These are phyloP conservation scores for Takifugu flavidus DNA, from an alignment of 2,113 vertebrate genomes.

Conservation along the genomic window DNA sequence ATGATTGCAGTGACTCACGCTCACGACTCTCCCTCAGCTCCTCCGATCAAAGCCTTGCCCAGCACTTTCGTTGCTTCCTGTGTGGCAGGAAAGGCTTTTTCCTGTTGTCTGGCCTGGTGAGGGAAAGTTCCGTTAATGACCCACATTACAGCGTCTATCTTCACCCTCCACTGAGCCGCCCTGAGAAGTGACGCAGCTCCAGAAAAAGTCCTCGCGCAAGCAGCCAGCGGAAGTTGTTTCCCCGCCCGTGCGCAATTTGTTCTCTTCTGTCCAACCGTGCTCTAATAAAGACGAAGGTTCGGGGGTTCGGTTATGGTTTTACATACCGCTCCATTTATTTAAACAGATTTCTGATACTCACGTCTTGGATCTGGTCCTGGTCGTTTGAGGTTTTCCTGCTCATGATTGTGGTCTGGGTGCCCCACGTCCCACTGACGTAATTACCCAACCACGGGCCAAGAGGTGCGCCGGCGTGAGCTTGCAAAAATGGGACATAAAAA, in stretches of 20 bases:
- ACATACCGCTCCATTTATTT: conserved; percentile 25
- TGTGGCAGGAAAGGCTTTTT: conserved; percentile 66
- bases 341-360: conserved; percentile 24
- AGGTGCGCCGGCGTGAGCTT: conserved; percentile 37
- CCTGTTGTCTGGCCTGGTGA: conserved; percentile 49
- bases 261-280: conserved; percentile 12
- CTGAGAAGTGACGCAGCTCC: conserved; percentile 23
- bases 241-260: conserved; percentile 8
- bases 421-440: conserved; percentile 48
- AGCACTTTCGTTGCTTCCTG: conserved; percentile 62
- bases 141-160: conserved; percentile 49
- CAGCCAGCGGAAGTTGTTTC: conserved; percentile 27
- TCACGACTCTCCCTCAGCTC: conserved; percentile 46
- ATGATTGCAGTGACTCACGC: conserved; percentile 59
- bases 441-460: conserved; percentile 25
- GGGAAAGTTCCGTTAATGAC: conserved; percentile 61
- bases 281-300: conserved; percentile 42
- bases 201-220: conserved; percentile 14
- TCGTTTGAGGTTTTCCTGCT: conserved; percentile 53
- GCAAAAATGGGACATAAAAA: conserved; percentile 34
- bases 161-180: conserved; percentile 14
- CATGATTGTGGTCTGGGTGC: conserved; percentile 42
- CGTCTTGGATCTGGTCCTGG: conserved; percentile 24
- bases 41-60: conserved; percentile 57
- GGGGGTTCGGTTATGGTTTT: conserved; percentile 41